Conservation (phyloP, 2,797 vertebrate genomes). For the Argyrosomus regius region DNA sequence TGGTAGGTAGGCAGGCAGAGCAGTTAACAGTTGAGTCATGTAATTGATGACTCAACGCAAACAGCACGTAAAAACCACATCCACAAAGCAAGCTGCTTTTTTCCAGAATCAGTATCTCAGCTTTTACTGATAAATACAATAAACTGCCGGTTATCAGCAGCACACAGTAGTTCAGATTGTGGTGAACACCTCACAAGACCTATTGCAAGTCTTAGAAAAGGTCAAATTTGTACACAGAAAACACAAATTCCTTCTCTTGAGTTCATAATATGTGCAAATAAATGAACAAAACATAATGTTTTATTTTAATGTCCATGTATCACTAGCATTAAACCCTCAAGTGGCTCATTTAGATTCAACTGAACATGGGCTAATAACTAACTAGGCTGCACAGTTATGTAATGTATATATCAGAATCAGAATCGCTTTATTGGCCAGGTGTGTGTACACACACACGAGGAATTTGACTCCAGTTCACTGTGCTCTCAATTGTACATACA, state of each 20-base stretch:
- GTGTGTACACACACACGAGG: too few relatives aligned
- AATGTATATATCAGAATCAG: too few relatives aligned
- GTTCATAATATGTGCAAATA: background rate
- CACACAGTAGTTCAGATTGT: background rate
- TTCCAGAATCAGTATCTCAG: background rate
- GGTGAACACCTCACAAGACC: constrained; percentile 1
- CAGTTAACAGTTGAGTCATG: constrained; percentile 56
- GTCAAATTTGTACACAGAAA: too few relatives aligned
- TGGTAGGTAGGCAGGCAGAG: constrained; percentile 9
- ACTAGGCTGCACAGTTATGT: too few relatives aligned
- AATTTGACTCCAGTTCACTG: too few relatives aligned
- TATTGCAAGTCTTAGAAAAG: background rate
- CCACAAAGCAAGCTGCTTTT: background rate
- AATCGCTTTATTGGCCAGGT: too few relatives aligned
- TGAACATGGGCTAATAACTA: too few relatives aligned
- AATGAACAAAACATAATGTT: background rate
- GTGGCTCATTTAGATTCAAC: background rate
- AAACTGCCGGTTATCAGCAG: background rate
- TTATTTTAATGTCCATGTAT: background rate
- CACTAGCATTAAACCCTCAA: background rate
- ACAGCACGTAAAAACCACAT: constrained; percentile 7
- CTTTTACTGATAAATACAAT: background rate
- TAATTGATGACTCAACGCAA: constrained; percentile 45
- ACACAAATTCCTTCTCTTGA: background rate
- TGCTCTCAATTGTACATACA: too few relatives aligned